These are phyloP conservation scores for Coelopa frigida DNA, from an alignment of 1,140 invertebrate genomes.

Conservation along the genomic window DNA sequence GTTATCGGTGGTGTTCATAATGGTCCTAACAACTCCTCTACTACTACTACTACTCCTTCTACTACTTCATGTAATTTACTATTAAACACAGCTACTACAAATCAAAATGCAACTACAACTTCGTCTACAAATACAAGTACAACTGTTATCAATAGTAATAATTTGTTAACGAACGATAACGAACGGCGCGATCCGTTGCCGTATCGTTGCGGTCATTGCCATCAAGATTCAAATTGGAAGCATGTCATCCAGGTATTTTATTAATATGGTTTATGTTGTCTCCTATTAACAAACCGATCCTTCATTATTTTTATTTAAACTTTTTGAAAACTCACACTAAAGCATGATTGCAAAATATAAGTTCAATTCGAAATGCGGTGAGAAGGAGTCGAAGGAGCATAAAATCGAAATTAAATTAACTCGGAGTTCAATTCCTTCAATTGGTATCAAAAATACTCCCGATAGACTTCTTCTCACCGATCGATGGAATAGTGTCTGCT, in stretches of 20 bases:
- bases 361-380: too few species aligned
- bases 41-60: constrained; percentile 16
- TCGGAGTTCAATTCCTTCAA: too few species aligned
- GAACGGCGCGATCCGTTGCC: constrained; percentile 48
- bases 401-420: too few species aligned
- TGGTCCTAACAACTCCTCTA: constrained; percentile 21
- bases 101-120: constrained; percentile 15
- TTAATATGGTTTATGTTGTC: too few species aligned
- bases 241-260: constrained; percentile 67
- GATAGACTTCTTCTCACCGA: too few species aligned
- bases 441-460: too few species aligned
- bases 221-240: constrained; percentile 71
- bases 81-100: constrained; percentile 9
- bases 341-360: too few species aligned
- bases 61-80: constrained; percentile 13
- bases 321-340: too few species aligned
- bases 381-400: too few species aligned
- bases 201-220: constrained; percentile 66
- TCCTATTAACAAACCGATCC: not conserved
- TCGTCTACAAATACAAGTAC: constrained; percentile 15
- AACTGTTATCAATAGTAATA: constrained; percentile 35
- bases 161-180: constrained; percentile 30
- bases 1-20: constrained; percentile 9
- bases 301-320: constrained; percentile 31
- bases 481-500: too few species aligned